A percentile compares a stretch with the other conserved stretches of the same genome.
Evolutionary conservation across 2,888 invertebrate species (phyloP).

Genomic region (Achlya flavicornis): DNA sequence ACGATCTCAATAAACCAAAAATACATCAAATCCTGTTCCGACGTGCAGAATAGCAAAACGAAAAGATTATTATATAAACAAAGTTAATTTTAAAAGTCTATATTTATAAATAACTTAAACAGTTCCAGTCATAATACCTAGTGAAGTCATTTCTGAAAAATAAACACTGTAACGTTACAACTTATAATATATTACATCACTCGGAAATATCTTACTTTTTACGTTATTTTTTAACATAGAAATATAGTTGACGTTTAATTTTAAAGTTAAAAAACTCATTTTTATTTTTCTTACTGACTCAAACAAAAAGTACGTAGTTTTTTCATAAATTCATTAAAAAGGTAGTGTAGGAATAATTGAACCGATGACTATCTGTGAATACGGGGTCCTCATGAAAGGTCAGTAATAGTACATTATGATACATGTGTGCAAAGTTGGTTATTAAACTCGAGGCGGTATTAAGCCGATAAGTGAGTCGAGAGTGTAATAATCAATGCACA

Average conservation of each 20-base stretch:
- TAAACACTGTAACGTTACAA: neutral
- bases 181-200: neutral
- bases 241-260: neutral
- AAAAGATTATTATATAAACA: neutral
- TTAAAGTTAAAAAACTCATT: neutral
- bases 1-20: conserved; percentile 2
- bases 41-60: neutral
- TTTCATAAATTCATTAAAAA: too few relatives aligned
- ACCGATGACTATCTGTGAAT: too few relatives aligned
- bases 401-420: too few relatives aligned
- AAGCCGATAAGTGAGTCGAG: too few relatives aligned
- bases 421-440: too few relatives aligned
- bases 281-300: too few relatives aligned
- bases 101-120: neutral
- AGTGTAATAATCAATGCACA: too few relatives aligned
- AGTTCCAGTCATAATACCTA: neutral
- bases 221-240: neutral
- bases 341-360: too few relatives aligned
- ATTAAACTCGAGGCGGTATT: too few relatives aligned
- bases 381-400: too few relatives aligned
- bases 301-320: too few relatives aligned
- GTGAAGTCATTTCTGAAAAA: neutral
- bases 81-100: neutral
- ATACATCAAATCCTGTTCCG: neutral
- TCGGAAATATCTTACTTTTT: neutral